phyloP scores from a whole-genome alignment of 1,140 invertebrate genomes.

The Carcinoscorpius rotundicauda region DNA sequence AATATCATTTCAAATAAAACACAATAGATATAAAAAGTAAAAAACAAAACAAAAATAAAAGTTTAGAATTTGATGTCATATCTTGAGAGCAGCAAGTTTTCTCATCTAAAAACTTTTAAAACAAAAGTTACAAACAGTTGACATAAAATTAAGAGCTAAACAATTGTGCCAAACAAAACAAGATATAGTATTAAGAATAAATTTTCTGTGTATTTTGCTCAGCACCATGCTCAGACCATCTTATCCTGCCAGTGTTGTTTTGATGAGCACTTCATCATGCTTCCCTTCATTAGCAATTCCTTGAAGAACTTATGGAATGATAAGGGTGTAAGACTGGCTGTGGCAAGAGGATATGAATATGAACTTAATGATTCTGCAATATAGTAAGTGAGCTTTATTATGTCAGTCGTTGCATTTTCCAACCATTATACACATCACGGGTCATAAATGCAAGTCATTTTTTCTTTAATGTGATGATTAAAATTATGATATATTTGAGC shows the following conservation, averaged over 20 bases:
- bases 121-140: no score
- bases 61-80: no score
- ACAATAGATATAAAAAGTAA: no score
- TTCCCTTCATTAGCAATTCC: conserved; percentile 28
- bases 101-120: no score
- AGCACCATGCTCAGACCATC: conserved; percentile 35
- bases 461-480: neutral
- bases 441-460: neutral
- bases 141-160: neutral
- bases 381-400: conserved; percentile 39
- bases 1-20: no score
- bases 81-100: no score
- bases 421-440: no score
- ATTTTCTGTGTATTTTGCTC: conserved; percentile 25
- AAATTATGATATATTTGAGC: no score
- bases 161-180: neutral
- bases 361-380: conserved; percentile 62
- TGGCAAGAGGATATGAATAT: conserved; percentile 54
- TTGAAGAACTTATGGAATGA: conserved; percentile 34
- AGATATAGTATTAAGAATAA: neutral
- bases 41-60: no score
- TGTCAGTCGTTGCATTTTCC: neutral
- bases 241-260: conserved; percentile 33
- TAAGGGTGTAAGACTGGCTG: conserved; percentile 45
- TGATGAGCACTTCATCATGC: conserved; percentile 32